These are phyloP conservation scores for Urocynchramus pylzowi DNA, from an alignment of 2,113 vertebrate species.

Conservation along the genomic window DNA sequence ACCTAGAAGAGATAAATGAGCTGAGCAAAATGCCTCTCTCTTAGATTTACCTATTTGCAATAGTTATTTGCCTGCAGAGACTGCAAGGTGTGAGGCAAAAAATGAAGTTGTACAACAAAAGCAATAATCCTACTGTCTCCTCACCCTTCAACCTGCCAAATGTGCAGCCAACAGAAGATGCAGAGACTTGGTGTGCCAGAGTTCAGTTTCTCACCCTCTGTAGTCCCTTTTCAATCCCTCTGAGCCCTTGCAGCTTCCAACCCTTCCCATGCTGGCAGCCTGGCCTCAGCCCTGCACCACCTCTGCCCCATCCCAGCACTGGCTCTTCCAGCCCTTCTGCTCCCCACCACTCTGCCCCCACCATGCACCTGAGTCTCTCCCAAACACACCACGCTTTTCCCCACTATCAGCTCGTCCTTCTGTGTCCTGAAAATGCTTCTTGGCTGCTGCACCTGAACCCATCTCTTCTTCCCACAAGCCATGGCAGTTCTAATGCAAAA, in stretches of 20 bases:
- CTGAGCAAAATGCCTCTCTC: neutral
- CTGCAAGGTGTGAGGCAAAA: neutral
- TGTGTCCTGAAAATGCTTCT: neutral
- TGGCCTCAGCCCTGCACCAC: neutral
- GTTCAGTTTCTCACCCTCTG: neutral
- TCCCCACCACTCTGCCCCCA: neutral
- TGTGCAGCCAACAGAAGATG: neutral
- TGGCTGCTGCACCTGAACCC: neutral
- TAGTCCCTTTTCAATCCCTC: neutral
- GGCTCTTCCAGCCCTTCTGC: neutral
- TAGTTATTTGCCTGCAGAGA: neutral
- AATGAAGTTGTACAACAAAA: neutral
- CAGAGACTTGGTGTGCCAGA: neutral
- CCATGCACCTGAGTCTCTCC: rapidly evolving
- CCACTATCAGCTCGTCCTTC: neutral
- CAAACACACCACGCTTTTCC: neutral
- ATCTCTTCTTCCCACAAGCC: neutral
- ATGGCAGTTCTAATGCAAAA: neutral
- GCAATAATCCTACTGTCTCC: neutral
- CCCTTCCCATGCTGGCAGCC: neutral
- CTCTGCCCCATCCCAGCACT: rapidly evolving
- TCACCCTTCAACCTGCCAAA: neutral
- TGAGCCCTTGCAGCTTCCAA: neutral
- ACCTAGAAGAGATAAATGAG: neutral
- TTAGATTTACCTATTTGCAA: neutral